Conservation (phyloP, 2,797 vertebrate genomes). For the Holocentrus rufus region DNA sequence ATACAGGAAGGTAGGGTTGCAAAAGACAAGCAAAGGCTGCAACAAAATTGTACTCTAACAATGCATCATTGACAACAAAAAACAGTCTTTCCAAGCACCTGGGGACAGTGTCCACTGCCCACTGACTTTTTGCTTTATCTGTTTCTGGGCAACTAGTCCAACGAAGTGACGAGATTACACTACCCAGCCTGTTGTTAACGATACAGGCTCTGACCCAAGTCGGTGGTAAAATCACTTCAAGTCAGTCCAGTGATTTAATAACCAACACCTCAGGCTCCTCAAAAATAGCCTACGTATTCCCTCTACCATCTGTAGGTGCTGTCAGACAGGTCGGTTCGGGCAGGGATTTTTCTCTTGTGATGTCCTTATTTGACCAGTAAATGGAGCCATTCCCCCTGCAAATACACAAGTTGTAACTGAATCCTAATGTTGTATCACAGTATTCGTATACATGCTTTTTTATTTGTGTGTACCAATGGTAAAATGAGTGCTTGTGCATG, state of each 20-base stretch:
- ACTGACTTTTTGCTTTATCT: conserved; percentile 54
- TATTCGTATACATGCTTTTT: conserved; percentile 73
- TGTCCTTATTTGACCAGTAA: conserved; percentile 72
- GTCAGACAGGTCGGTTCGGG: conserved; percentile 60
- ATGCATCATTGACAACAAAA: conserved; percentile 64
- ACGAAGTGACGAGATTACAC: conserved; percentile 54
- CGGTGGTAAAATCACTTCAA: conserved; percentile 35
- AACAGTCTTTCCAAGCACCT: conserved; percentile 57
- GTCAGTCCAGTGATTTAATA: conserved; percentile 61
- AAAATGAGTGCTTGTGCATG: conserved; percentile 70
- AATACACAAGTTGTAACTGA: conserved; percentile 58
- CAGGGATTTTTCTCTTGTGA: conserved; percentile 67
- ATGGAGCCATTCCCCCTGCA: conserved; percentile 69
- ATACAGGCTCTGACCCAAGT: conserved; percentile 55
- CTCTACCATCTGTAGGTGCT: conserved; percentile 71
- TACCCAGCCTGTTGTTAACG: conserved; percentile 64
- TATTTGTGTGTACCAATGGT: conserved; percentile 63
- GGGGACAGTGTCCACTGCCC: conserved; percentile 68
- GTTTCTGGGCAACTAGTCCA: conserved; percentile 46
- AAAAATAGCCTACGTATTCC: conserved; percentile 49
- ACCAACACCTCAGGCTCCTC: conserved; percentile 68
- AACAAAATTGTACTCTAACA: conserved; percentile 68
- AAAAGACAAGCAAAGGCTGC: conserved; percentile 66
- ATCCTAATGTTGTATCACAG: conserved; percentile 65
- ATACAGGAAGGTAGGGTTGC: conserved; percentile 67